A percentile compares a stretch with the other conserved stretches of the same genome.
Evolutionary conservation across 2,113 vertebrate species (phyloP).

Genomic region (Corythornis vintsioides): DNA sequence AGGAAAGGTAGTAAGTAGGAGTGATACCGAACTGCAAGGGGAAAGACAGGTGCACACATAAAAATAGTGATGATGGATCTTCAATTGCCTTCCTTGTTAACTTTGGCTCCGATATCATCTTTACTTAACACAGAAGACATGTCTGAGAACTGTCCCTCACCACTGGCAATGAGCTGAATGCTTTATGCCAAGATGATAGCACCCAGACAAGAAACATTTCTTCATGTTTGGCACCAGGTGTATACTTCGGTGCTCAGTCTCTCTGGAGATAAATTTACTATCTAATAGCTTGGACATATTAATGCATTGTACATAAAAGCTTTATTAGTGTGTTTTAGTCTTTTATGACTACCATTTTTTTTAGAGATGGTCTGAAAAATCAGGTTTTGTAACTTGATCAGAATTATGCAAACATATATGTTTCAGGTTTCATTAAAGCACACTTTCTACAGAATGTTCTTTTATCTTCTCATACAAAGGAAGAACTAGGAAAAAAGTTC

Average conservation of each 20-base stretch:
- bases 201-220: not conserved
- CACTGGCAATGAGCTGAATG: not conserved
- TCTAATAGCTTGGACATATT: not conserved
- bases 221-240: not conserved
- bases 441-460: not conserved
- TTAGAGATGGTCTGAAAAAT: not conserved
- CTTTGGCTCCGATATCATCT: not conserved
- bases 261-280: not conserved
- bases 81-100: not conserved
- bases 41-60: not conserved
- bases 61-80: not conserved
- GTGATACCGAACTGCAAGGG: not conserved
- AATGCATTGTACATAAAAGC: not conserved
- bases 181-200: not conserved
- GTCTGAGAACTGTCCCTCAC: not conserved
- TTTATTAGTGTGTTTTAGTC: not conserved
- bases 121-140: not conserved
- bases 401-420: not conserved
- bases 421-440: not conserved
- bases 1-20: not conserved
- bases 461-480: not conserved
- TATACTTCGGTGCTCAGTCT: not conserved
- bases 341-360: not conserved
- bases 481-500: not conserved
- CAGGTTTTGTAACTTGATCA: not conserved